Percentiles rank a stretch among this genome's conserved stretches.
These are phyloP conservation scores for Beroe ovata DNA, from an alignment of 37 sponge, comb jelly and placozoan species.

Conservation along the genomic window DNA sequence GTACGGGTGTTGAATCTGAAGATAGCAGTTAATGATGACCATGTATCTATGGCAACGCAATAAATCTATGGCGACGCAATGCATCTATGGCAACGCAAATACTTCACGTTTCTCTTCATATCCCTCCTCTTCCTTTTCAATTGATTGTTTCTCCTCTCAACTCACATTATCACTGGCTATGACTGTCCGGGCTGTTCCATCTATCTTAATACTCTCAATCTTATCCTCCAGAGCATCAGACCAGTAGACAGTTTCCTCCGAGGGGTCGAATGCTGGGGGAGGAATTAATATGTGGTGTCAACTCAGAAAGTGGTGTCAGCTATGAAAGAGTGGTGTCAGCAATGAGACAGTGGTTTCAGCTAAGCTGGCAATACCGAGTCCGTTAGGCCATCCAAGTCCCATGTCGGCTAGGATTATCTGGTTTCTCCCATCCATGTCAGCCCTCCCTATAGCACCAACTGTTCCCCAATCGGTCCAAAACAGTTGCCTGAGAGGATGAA, in stretches of 20 bases:
- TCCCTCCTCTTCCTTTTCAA: no score
- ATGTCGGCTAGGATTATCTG: conserved; percentile 3
- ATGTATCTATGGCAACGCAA: no score
- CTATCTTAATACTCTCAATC: conserved; percentile 35
- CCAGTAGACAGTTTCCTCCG: conserved; percentile 9
- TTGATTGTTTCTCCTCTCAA: no score
- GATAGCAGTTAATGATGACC: no score
- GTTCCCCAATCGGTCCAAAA: conserved; percentile 62
- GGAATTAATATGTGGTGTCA: no score
- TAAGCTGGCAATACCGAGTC: conserved; percentile 48
- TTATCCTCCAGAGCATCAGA: conserved; percentile 43
- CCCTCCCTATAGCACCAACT: not conserved
- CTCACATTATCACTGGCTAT: conserved; percentile 11
- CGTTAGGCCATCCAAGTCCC: conserved; percentile 62
- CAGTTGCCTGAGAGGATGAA: no score
- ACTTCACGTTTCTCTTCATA: no score
- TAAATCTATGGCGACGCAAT: no score
- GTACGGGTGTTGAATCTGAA: conserved; percentile 61
- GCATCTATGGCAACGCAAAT: no score
- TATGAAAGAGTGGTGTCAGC: no score
- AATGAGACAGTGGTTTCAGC: not conserved
- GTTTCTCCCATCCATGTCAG: conserved; percentile 31
- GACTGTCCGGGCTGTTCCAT: not conserved
- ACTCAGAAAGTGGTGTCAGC: no score
- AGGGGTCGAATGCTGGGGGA: not conserved